A percentile compares a stretch with the other conserved stretches of the same genome.
Evolutionary conservation across 2,888 invertebrate species (phyloP).

Genomic region (Gasteruption jaculator): DNA sequence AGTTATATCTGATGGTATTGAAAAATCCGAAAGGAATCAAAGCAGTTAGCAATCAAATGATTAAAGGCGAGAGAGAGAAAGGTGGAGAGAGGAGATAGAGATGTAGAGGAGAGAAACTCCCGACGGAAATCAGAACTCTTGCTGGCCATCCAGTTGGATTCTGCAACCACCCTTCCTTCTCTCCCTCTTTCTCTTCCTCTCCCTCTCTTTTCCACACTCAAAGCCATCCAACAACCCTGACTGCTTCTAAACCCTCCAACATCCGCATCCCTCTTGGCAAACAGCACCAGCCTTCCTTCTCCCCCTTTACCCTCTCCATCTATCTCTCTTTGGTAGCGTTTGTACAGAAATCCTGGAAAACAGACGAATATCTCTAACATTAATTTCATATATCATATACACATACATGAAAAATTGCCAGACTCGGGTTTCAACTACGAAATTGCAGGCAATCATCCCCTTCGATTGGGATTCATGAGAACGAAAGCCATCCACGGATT

Average conservation of each 20-base stretch:
- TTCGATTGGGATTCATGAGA: no score
- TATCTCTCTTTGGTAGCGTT: no score
- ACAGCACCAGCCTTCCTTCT: no score
- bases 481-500: no score
- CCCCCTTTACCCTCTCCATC: background rate
- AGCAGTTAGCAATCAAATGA: conserved; percentile 33
- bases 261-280: background rate
- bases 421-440: no score
- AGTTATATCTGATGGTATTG: no score
- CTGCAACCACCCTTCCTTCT: conserved; percentile 38
- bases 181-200: conserved; percentile 18
- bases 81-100: conserved; percentile 19
- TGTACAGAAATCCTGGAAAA: no score
- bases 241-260: background rate
- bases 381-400: no score
- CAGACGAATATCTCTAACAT: no score
- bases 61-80: conserved; percentile 25
- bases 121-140: conserved; percentile 31
- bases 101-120: conserved; percentile 26
- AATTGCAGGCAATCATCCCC: no score
- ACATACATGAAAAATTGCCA: no score
- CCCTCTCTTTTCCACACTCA: conserved; percentile 5
- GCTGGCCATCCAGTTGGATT: conserved; percentile 38
- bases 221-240: background rate
- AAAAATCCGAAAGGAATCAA: conserved; percentile 25